phyloP scores from a whole-genome alignment of 2,888 invertebrate genomes.

The Heteromurus nitidus region DNA sequence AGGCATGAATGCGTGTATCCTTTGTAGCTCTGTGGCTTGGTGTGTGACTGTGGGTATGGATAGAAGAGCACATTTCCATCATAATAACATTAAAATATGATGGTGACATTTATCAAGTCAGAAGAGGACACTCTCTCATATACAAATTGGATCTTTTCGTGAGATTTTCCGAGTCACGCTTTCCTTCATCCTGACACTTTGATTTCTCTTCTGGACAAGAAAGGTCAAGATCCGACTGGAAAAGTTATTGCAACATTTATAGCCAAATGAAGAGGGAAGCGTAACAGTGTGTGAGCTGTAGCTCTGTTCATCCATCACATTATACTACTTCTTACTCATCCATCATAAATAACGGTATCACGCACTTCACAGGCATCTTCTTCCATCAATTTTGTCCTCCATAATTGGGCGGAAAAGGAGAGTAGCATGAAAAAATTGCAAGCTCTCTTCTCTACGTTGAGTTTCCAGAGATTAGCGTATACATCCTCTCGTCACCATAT shows the following conservation, averaged over 20 bases:
- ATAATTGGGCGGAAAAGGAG: too few species aligned
- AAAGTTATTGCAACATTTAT: conserved; percentile 47
- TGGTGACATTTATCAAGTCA: conserved; percentile 56
- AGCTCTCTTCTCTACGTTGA: too few species aligned
- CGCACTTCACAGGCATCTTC: not conserved
- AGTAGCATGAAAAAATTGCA: too few species aligned
- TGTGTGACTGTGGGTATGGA: too few species aligned
- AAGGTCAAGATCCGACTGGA: conserved; percentile 48
- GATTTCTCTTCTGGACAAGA: conserved; percentile 62
- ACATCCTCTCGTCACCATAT: not conserved
- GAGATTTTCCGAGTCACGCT: conserved; percentile 5
- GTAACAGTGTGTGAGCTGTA: not conserved
- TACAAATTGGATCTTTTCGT: conserved; percentile 56
- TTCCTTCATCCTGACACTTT: conserved; percentile 45
- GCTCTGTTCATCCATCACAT: not conserved
- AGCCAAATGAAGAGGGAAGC: too few species aligned
- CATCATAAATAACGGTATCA: not conserved
- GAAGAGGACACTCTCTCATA: conserved; percentile 44
- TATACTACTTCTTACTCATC: not conserved
- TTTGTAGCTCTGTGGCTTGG: too few species aligned
- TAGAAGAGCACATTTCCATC: too few species aligned
- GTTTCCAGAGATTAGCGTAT: too few species aligned
- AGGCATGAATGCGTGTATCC: too few species aligned
- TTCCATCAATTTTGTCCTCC: not conserved
- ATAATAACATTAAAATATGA: too few species aligned